Evolutionary conservation across 1,140 invertebrate species (phyloP), one percentile per base, ranked within the genome.

Genomic region (Lutraria rhynchaena): DNA sequence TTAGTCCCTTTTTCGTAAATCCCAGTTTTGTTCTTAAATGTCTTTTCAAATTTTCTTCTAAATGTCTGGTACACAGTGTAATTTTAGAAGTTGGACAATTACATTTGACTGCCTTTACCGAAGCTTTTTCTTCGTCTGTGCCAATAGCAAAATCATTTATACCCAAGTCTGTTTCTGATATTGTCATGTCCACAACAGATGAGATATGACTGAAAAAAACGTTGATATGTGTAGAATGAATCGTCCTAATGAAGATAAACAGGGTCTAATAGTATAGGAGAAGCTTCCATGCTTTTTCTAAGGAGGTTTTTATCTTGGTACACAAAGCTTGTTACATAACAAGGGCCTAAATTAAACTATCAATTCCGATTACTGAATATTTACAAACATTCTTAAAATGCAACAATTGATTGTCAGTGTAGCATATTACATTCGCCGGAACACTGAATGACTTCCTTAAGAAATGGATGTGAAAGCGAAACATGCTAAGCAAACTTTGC

Each of bases 191-290:
- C n/a, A 61, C 13, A 49, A 55, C 51, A 24, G 31, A 27, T 67
- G 31, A 11, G 4, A 78, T 29, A 19, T 74, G 82, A 0, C 35
- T 63, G 33, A 77, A 73, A 24, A 83, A 71, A 31, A n/a, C 67
- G 24, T 35, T 71, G 44, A 35, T 83, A 78, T 0, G 63, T 63
- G n/a, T 37, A 13, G 5, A 37, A 31, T 53, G 22, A 17, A 31
- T 69, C 82, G 41, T 83, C 74, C 67, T 75, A 83, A 49, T 83
- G 74, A n/a, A 78, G 51, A 15, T 57, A 65, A 46, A 80, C 13
- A 5, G 81, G 81, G 11, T 74, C 74, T 70, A 67, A 60, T 3
- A 83, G 22, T 13, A 77, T 78, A 9, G 49, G 60, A 24, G 29
- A 5, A 44, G 17, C 33, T 71, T 27, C 24, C 3, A 22, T 83